phyloP scores from a whole-genome alignment of 1,140 invertebrate species.

The Kradibia gibbosae region DNA sequence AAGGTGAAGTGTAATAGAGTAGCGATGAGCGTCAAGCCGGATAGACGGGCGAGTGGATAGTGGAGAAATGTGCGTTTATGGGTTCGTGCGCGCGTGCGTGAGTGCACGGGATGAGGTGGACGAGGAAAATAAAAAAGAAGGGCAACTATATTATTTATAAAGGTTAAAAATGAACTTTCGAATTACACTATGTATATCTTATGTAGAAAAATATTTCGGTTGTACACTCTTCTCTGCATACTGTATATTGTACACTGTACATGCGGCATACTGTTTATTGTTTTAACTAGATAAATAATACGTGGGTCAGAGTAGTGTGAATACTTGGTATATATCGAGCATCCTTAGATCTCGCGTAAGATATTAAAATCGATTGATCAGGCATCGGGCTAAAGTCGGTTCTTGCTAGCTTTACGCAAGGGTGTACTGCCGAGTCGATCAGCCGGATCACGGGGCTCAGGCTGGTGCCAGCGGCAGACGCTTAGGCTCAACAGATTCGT shows the following conservation, averaged over 20 bases:
- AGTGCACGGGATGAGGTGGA: too few species aligned
- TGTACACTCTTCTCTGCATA: constrained; percentile 29
- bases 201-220: constrained; percentile 40
- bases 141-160: not conserved
- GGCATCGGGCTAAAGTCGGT: not conserved
- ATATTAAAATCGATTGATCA: constrained; percentile 19
- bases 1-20: too few species aligned
- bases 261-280: constrained; percentile 13
- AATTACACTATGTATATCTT: not conserved
- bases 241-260: constrained; percentile 21
- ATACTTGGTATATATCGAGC: constrained; percentile 29
- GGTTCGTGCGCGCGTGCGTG: not conserved
- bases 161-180: not conserved
- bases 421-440: not conserved
- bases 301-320: constrained; percentile 32
- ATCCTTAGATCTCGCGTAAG: constrained; percentile 22
- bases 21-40: too few species aligned
- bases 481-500: constrained; percentile 9
- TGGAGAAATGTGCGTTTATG: not conserved
- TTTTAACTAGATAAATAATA: constrained; percentile 44
- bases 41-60: not conserved
- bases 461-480: not conserved
- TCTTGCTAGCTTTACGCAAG: not conserved
- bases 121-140: not conserved
- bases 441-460: constrained; percentile 2